A percentile compares a stretch with the other conserved stretches of the same genome.
These are phyloP conservation scores for Eciton burchellii DNA, from an alignment of 1,140 invertebrate genomes.

Conservation along the genomic window DNA sequence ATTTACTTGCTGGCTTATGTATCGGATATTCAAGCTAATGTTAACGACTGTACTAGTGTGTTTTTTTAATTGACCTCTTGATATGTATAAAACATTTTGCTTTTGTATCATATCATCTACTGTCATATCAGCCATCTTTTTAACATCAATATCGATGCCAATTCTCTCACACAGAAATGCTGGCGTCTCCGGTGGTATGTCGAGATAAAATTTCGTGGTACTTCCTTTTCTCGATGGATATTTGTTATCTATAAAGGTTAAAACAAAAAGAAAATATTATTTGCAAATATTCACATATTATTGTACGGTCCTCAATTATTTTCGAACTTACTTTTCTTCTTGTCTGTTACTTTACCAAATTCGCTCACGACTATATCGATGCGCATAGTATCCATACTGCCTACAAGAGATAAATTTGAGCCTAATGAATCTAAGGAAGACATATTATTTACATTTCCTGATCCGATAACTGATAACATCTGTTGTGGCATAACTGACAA, in stretches of 20 bases:
- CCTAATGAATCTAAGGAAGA: conserved; percentile 94
- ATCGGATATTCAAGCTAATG: conserved; percentile 94
- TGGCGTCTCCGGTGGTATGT: conserved; percentile 92
- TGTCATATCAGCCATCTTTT: conserved; percentile 95
- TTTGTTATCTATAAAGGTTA: conserved; percentile 73
- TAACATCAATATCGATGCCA: conserved; percentile 94
- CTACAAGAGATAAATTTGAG: conserved; percentile 95
- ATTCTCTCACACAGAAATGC: conserved; percentile 97
- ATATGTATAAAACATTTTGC: conserved; percentile 94
- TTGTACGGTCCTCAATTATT: background rate
- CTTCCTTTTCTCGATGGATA: conserved; percentile 76
- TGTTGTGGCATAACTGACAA: conserved; percentile 95
- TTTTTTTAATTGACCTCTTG: conserved; percentile 94
- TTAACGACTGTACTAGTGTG: conserved; percentile 95
- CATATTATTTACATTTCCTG: conserved; percentile 85
- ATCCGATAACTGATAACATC: conserved; percentile 87
- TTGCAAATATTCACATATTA: background rate
- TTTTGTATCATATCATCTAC: conserved; percentile 93
- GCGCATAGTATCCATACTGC: conserved; percentile 93
- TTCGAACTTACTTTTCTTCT: conserved; percentile 81
- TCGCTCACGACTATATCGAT: conserved; percentile 98
- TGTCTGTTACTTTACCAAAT: conserved; percentile 87
- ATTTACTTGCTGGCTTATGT: conserved; percentile 96
- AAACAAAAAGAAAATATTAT: background rate
- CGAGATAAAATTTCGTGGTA: conserved; percentile 86